Evolutionary conservation across 2,888 invertebrate species (phyloP), one percentile per base, ranked within the genome.

Genomic region (Caenorhabditis sp.): DNA sequence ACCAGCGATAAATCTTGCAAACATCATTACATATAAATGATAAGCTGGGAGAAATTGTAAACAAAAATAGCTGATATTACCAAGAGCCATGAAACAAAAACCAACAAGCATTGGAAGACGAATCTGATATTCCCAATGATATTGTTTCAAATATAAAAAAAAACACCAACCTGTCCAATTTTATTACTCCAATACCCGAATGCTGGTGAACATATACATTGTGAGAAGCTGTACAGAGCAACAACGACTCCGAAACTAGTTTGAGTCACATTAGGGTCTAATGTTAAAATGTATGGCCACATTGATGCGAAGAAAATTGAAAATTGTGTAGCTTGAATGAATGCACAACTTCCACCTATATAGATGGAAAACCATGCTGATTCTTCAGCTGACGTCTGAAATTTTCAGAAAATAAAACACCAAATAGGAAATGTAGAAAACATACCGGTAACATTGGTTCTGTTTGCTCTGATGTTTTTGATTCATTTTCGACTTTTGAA

Each of bases 291-390:
- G 57, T 81, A 81, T 0, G 79, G 81, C 77, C 77, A 81, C 79
- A 79, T 77, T 0, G 75, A 76, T 2, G 72, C 65, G 59, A 81
- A 81, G 38, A 77, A 81, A 14, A 79, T 77, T 10, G 73, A 59
- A 56, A 79, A 81, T 54, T 81, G 81, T 0, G 71, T 77, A 17
- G 78, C 77, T 63, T 76, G 76, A 25, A 79, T 70, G 64, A 79
- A 70, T 0, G 79, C 57, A 38, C 77, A 76, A 26, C 58, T 50
- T 31, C 81, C 81, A 8, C 69, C 67, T 3, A 77, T 66, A 56
- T 81, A 81, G 20, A 81, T 77, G 14, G 78, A 78, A 12, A 27
- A 63, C 81, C 81, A 81, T 38, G 76, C 70, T 17, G 80, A 71
- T 73, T 49, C 61, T n/a, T 70, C 70, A 43, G 61, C 64, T 2